A percentile compares a stretch with the other conserved stretches of the same genome.
phyloP scores from a whole-genome alignment of 2,888 invertebrate species.

The Arctia plantaginis region DNA sequence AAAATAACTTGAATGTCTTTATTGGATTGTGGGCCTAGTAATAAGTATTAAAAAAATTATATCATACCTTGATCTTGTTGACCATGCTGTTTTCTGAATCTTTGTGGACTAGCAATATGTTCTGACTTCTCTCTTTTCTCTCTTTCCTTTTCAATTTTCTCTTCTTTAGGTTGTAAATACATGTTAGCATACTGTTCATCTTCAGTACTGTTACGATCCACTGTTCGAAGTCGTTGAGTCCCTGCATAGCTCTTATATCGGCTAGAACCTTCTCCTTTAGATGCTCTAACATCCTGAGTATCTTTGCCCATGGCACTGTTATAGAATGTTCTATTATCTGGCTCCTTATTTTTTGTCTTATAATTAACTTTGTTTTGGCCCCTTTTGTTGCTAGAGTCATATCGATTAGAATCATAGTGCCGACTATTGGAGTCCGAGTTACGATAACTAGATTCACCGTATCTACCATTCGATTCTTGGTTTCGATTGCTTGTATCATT shows the following conservation, averaged over 20 bases:
- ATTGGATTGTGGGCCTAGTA: background rate
- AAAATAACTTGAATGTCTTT: background rate
- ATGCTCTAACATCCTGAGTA: constrained; percentile 72
- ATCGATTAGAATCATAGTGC: constrained; percentile 34
- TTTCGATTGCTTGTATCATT: constrained; percentile 37
- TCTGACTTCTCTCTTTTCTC: constrained; percentile 53
- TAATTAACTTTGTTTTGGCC: constrained; percentile 68
- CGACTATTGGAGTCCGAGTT: constrained; percentile 33
- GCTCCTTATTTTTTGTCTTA: constrained; percentile 72
- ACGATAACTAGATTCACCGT: constrained; percentile 39
- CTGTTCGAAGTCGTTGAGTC: constrained; percentile 68
- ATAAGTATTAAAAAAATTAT: background rate
- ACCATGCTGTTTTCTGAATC: constrained; percentile 61
- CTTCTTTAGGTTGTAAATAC: constrained; percentile 68
- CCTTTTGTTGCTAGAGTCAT: constrained; percentile 59
- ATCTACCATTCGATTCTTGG: constrained; percentile 41
- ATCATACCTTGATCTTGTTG: constrained; percentile 57
- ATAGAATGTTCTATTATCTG: constrained; percentile 76
- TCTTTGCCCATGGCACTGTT: constrained; percentile 75
- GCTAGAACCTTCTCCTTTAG: constrained; percentile 67
- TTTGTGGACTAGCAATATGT: constrained; percentile 65
- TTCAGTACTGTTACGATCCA: constrained; percentile 68
- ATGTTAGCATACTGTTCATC: constrained; percentile 80
- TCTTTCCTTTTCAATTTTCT: constrained; percentile 53
- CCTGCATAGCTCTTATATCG: constrained; percentile 71